These are phyloP conservation scores for Talpa occidentalis DNA, from an alignment of 2,113 vertebrate species.

Conservation along the genomic window DNA sequence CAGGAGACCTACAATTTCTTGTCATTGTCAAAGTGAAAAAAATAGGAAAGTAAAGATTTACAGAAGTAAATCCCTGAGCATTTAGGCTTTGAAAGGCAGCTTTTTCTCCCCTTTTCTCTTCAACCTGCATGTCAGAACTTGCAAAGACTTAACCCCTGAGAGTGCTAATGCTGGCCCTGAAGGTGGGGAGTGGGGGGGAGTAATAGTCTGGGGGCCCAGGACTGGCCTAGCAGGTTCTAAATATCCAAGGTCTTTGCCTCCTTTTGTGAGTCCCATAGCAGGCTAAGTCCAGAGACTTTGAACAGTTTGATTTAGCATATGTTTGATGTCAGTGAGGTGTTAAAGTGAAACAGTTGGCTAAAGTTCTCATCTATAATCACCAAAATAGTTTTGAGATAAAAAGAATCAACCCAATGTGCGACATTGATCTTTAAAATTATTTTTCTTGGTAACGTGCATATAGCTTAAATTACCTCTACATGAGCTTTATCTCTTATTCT, in stretches of 20 bases:
- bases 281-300: background rate
- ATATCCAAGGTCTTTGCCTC: background rate
- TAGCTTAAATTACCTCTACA: no score
- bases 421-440: no score
- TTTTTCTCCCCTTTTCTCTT: background rate
- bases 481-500: no score
- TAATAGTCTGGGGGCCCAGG: background rate
- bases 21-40: background rate
- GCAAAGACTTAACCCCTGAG: background rate
- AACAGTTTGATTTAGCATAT: background rate
- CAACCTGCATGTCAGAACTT: background rate
- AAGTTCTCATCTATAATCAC: background rate
- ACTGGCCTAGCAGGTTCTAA: conserved; percentile 41
- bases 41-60: background rate
- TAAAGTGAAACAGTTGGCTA: background rate
- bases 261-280: background rate
- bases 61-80: background rate
- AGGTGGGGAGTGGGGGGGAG: background rate
- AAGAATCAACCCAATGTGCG: no score
- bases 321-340: background rate
- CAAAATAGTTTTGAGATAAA: background rate
- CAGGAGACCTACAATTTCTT: background rate
- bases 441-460: no score
- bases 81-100: background rate
- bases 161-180: background rate